A percentile compares a stretch with the other conserved stretches of the same genome.
phyloP scores from a whole-genome alignment of 2,797 vertebrate species.

The Danio albolineatus region DNA sequence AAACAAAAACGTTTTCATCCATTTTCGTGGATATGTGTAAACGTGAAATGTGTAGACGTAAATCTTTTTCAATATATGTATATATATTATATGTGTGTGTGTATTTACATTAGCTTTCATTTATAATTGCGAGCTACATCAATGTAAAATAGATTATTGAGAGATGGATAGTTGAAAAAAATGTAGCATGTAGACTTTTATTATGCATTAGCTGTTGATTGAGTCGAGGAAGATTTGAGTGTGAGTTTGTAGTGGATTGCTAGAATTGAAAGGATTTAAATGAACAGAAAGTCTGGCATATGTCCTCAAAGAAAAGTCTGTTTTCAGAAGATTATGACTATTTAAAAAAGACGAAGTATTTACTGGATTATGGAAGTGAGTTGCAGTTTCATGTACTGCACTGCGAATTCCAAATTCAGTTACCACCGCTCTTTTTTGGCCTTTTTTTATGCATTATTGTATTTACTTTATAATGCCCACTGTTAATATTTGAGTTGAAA shows the following conservation, averaged over 20 bases:
- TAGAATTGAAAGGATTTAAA: too few relatives aligned
- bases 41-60: too few relatives aligned
- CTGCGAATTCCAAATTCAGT: not conserved
- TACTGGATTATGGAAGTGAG: not conserved
- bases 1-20: too few relatives aligned
- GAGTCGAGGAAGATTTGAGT: not conserved
- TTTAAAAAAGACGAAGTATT: not conserved
- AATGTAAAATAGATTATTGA: not conserved
- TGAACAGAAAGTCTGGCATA: not conserved
- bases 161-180: too few relatives aligned
- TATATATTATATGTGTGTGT: too few relatives aligned
- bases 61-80: too few relatives aligned
- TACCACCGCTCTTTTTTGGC: not conserved
- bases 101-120: too few relatives aligned
- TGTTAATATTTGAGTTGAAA: not conserved
- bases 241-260: too few relatives aligned
- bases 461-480: not conserved
- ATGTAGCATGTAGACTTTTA: not conserved
- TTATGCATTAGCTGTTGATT: conserved; percentile 1
- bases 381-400: not conserved
- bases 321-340: not conserved
- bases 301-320: not conserved
- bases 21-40: too few relatives aligned
- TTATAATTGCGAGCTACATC: not conserved
- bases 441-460: conserved; percentile 2